These are phyloP conservation scores for Columba guinea DNA, from an alignment of 2,797 vertebrate genomes.

Conservation along the genomic window DNA sequence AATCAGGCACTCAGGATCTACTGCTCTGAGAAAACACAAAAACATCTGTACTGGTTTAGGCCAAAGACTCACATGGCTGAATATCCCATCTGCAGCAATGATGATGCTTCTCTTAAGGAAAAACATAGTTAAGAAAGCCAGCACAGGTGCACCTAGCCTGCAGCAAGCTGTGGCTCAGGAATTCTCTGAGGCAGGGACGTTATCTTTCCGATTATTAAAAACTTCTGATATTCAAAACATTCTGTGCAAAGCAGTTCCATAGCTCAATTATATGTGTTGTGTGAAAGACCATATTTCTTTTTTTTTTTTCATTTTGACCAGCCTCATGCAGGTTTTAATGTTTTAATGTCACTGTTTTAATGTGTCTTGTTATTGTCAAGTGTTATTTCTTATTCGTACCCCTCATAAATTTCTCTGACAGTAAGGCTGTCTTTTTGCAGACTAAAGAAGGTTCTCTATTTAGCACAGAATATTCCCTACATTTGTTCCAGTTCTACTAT, in stretches of 20 bases:
- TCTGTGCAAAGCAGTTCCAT: neutral
- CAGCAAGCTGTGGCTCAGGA: neutral
- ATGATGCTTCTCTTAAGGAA: neutral
- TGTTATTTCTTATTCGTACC: neutral
- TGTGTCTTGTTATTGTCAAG: neutral
- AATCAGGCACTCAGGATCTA: neutral
- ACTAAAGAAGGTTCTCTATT: neutral
- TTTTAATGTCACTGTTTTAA: neutral
- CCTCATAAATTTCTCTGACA: neutral
- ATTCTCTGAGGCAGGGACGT: neutral
- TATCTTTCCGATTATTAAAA: neutral
- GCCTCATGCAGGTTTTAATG: neutral
- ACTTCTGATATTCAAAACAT: neutral
- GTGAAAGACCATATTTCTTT: neutral
- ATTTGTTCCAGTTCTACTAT: neutral
- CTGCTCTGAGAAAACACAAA: neutral
- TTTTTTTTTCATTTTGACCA: neutral
- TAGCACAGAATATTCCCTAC: neutral
- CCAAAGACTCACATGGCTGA: neutral
- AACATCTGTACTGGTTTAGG: neutral
- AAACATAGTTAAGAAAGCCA: neutral
- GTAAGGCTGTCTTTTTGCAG: neutral
- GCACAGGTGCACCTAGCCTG: rapidly evolving
- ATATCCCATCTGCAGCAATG: neutral
- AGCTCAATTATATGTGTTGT: neutral